These are phyloP conservation scores for Fissipunctia ypsillon DNA, from an alignment of 2,888 invertebrate species.

Conservation along the genomic window DNA sequence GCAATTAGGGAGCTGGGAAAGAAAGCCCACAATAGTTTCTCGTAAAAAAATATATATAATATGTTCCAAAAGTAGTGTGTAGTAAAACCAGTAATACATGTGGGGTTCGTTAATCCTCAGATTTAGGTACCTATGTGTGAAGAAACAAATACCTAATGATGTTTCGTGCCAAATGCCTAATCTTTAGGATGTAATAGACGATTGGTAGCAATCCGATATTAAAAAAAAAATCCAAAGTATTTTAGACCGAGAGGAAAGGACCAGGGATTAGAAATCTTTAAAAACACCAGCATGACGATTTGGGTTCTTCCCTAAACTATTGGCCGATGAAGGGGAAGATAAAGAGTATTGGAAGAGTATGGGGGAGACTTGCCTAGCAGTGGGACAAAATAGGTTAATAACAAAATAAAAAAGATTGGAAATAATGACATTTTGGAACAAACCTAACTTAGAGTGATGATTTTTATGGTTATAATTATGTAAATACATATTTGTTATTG, in stretches of 20 bases:
- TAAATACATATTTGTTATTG: too few relatives aligned
- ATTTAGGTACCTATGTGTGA: neutral
- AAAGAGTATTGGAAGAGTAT: neutral
- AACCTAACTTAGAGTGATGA: too few relatives aligned
- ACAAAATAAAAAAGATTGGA: neutral
- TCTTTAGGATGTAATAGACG: conserved; percentile 8
- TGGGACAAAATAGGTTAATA: neutral
- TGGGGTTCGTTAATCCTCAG: neutral
- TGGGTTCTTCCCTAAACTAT: neutral
- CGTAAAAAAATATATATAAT: neutral
- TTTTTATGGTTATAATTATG: too few relatives aligned
- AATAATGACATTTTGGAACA: too few relatives aligned
- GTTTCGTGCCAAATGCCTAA: conserved; percentile 29
- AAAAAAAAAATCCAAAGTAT: neutral
- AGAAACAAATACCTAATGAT: neutral
- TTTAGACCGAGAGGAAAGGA: neutral
- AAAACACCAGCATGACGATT: neutral
- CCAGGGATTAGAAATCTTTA: neutral
- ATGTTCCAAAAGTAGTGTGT: neutral
- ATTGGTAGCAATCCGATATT: neutral
- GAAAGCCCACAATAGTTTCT: neutral
- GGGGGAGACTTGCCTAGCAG: neutral
- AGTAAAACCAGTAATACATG: neutral
- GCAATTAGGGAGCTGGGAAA: too few relatives aligned
- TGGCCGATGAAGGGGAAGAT: neutral